A percentile compares a stretch with the other conserved stretches of the same genome.
Conservation (phyloP, 2,113 vertebrate genomes). For the Apodemus sylvaticus region DNA sequence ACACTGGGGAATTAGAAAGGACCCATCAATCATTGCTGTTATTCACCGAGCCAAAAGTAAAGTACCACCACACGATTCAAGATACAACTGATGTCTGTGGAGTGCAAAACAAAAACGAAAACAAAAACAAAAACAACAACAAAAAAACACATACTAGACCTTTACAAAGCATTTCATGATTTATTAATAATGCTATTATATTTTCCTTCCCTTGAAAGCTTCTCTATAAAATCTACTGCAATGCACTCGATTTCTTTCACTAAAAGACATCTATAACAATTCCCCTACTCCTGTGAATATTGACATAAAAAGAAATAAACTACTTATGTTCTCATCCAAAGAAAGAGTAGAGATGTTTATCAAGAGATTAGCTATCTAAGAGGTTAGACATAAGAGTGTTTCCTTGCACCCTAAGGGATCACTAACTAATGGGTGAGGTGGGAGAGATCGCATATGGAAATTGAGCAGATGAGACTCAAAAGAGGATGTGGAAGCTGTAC, state of each 20-base stretch:
- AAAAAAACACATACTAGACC: neutral
- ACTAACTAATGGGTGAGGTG: neutral
- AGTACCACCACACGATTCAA: constrained; percentile 18
- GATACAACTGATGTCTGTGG: neutral
- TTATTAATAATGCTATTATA: neutral
- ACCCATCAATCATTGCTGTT: neutral
- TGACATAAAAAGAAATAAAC: neutral
- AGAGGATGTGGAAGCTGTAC: neutral
- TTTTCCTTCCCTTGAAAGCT: neutral
- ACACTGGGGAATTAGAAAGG: constrained; percentile 46
- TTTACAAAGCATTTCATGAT: neutral
- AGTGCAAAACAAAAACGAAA: too few species aligned
- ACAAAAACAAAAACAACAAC: too few species aligned
- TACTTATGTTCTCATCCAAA: neutral
- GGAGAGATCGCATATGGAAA: neutral
- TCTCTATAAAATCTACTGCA: constrained; percentile 1
- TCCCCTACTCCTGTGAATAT: neutral
- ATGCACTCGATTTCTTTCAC: neutral
- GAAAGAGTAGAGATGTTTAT: neutral
- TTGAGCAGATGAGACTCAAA: neutral
- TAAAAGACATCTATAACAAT: neutral
- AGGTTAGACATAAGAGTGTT: neutral
- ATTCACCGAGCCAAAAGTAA: constrained; percentile 34
- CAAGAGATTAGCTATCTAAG: neutral
- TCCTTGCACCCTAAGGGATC: fast-evolving